These are phyloP conservation scores for Brachionus calyciflorus DNA, from an alignment of 1,140 invertebrate genomes.

Conservation along the genomic window DNA sequence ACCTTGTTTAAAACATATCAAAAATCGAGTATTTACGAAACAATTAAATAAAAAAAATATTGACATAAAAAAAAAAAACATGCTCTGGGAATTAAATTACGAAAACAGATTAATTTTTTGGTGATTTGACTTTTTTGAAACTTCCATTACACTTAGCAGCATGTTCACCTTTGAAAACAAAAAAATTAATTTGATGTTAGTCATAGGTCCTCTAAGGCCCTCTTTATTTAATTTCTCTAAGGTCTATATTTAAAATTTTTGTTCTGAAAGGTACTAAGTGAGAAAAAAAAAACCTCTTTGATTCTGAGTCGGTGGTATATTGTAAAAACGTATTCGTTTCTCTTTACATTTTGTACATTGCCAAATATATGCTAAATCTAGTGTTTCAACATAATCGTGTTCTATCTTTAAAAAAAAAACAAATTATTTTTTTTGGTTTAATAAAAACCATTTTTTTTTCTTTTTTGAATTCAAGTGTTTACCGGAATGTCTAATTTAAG, in stretches of 20 bases:
- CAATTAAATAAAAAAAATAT: too few species aligned
- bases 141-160: constrained; percentile 24
- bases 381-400: constrained; percentile 23
- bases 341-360: constrained; percentile 35
- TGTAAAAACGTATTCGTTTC: constrained; percentile 39
- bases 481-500: constrained; percentile 33
- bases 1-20: too few species aligned
- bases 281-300: not conserved
- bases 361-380: constrained; percentile 33
- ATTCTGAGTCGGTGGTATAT: constrained; percentile 36
- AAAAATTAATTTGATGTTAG: not conserved
- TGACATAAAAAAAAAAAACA: too few species aligned
- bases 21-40: too few species aligned
- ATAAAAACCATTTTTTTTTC: not conserved
- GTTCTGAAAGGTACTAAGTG: too few species aligned
- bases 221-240: too few species aligned
- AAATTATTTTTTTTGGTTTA: not conserved
- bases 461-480: not conserved
- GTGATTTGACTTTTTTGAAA: constrained; percentile 9
- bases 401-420: constrained; percentile 28
- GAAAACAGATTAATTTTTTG: not conserved
- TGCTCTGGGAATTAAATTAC: too few species aligned
- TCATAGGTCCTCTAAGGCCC: not conserved
- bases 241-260: not conserved
- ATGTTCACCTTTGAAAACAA: constrained; percentile 9